Percentiles rank a stretch among this genome's conserved stretches.
These are phyloP conservation scores for Eristalis intricaria DNA, from an alignment of 2,888 invertebrate species.

Conservation along the genomic window DNA sequence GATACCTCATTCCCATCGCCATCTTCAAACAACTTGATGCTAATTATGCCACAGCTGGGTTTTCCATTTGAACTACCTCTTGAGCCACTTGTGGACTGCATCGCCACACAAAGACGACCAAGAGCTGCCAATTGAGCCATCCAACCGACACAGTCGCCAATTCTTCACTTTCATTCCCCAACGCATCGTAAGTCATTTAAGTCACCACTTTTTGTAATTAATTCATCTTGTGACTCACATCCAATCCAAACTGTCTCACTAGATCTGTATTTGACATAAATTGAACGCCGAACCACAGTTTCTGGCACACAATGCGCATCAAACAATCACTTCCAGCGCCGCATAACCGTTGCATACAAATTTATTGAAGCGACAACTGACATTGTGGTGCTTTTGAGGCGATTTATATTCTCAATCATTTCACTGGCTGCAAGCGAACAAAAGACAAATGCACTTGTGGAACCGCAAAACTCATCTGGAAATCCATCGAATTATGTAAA, in stretches of 20 bases:
- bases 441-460: not conserved
- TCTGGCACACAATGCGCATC: not conserved
- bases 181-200: not conserved
- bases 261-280: not conserved
- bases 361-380: not conserved
- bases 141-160: not conserved
- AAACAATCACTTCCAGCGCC: not conserved
- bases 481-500: not conserved
- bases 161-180: not conserved
- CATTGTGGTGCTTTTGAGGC: not conserved
- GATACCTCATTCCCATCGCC: too few species aligned
- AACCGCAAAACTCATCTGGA: not conserved
- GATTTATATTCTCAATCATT: not conserved
- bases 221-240: not conserved
- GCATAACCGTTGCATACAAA: not conserved
- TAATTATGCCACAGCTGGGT: too few species aligned
- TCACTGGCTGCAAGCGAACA: not conserved
- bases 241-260: not conserved
- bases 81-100: too few species aligned
- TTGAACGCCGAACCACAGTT: not conserved
- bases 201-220: not conserved
- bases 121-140: not conserved
- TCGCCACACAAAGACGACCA: not conserved
- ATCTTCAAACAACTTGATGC: too few species aligned
- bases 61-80: too few species aligned